These are phyloP conservation scores for Galago senegalensis DNA, from an alignment of 2,797 vertebrate genomes.

Conservation along the genomic window DNA sequence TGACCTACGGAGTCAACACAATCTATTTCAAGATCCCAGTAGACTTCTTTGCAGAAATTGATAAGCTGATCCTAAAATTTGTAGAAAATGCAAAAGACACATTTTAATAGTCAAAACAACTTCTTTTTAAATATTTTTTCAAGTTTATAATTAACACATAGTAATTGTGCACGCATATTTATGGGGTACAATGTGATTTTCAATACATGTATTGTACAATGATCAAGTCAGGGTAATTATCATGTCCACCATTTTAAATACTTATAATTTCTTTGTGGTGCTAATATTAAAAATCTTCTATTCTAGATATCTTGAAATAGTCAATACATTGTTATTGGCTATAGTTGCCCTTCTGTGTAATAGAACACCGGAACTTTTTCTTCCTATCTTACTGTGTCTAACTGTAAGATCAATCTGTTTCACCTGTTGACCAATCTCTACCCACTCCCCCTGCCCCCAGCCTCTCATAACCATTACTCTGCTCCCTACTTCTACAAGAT, in stretches of 20 bases:
- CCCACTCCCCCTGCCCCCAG: not conserved
- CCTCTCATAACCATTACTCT: not conserved
- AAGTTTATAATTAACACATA: not conserved
- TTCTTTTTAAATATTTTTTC: not conserved
- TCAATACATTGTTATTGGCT: not conserved
- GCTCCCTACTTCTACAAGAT: not conserved
- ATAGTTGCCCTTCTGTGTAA: not conserved
- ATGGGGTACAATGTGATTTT: not conserved
- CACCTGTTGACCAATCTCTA: not conserved
- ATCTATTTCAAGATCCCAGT: slow-evolving; percentile 7
- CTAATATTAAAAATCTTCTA: not conserved
- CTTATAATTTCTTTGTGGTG: not conserved
- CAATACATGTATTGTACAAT: not conserved
- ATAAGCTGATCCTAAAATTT: slow-evolving; percentile 27
- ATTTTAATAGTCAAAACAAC: slow-evolving; percentile 3
- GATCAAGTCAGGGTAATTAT: not conserved
- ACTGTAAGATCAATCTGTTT: not conserved
- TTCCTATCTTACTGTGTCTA: not conserved
- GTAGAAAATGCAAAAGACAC: not conserved
- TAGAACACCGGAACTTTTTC: not conserved
- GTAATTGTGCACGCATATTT: not conserved
- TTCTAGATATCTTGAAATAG: not conserved
- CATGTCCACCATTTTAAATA: not conserved
- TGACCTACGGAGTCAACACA: not conserved
- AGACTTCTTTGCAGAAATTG: slow-evolving; percentile 2